Evolutionary conservation across 2,888 invertebrate genomes (phyloP), one percentile per base, ranked within the genome.

Genomic region (Monopis laevigella): DNA sequence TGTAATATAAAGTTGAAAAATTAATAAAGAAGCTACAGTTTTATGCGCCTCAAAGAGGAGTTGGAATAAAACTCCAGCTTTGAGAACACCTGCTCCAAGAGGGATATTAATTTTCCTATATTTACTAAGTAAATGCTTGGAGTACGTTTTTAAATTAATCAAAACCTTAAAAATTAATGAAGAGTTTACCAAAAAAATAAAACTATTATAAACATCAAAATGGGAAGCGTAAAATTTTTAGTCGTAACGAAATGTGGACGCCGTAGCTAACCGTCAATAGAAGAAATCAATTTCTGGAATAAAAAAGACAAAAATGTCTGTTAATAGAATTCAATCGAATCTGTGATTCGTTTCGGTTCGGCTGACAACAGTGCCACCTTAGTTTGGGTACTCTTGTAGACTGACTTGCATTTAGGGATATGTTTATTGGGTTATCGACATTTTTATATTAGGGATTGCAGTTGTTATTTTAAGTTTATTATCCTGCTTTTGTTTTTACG

Each of bases 1-100:
- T 63, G 74, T 73, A 77, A 80, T 77, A 78, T 75, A 77, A 80
- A 80, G 78, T 80, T 80, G 69, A 72, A 80, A 80, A 80, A 80
- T 80, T 80, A 80, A 80, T 80, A 80, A 80, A 77, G 78, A 75
- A 58, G 67, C 63, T 60, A 62, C 60, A 61, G 67, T 55, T 72
- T 75, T 77, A 75, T 70, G 63, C 71, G 75, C 74, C 69, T 21
- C 24, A 73, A 77, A 78, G 77, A 75, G 74, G 75, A 78, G 77
- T 77, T 72, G 71, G 71, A 80, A 80, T 75, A 77, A 80, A 77
- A 78, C 68, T 69, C 73, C 75, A 14, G 5, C 24, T 19, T 5
- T 72, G 62, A 61, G 67, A 73, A 66, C 78, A 80, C 80, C 77
- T 78, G 80, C 67, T 72, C 68, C 70, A 73, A 73, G 73, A 74